Evolutionary conservation across 1,140 invertebrate genomes (phyloP), one percentile per base, ranked within the genome.

Genomic region (Drosophila kurseongensis): DNA sequence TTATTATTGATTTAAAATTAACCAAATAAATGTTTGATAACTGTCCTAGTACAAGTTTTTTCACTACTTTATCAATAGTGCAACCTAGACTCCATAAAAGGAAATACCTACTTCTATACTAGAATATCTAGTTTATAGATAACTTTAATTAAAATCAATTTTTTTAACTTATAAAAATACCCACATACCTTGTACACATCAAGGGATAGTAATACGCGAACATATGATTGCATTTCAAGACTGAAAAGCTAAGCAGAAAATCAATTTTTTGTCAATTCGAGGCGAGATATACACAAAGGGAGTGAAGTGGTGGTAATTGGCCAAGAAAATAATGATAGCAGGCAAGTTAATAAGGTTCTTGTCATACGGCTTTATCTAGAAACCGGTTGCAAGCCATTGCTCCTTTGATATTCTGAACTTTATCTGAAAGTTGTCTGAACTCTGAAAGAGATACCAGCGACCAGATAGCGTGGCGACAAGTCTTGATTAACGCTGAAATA

Each of bases 401-500:
- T 45, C 8, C 18, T 38, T 16, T 36, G 13, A 44, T 68, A 36
- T 29, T 55, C 29, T 69, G 50, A 69, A 35, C 67, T 69, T 69
- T 69, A 69, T 69, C 63, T 48, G 41, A 47, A 35, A 47, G 65
- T 68, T 68, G 41, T 47, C 16, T 69, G 41, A 68, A 68, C 66
- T 68, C 42, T 56, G 13, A 59, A 1, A 13, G 8, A n/a, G 16
- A 44, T 23, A 40, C 6, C 27, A 57, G 36, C 36, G 18, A 66
- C 9, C 27, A 38, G 51, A 68, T 67, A 23, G 32, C 42, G 36
- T 35, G 51, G 29, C 48, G 48, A 51, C 48, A 35, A 12, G 3
- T 16, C 18, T 47, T 18, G 42, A 56, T 14, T 35, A 16, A 38
- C 9, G 8, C 18, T 56, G 41, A 32, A 47, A 18, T 45, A 12